These are phyloP conservation scores for Harlomillsia oculata DNA, from an alignment of 1,140 invertebrate species.

Conservation along the genomic window DNA sequence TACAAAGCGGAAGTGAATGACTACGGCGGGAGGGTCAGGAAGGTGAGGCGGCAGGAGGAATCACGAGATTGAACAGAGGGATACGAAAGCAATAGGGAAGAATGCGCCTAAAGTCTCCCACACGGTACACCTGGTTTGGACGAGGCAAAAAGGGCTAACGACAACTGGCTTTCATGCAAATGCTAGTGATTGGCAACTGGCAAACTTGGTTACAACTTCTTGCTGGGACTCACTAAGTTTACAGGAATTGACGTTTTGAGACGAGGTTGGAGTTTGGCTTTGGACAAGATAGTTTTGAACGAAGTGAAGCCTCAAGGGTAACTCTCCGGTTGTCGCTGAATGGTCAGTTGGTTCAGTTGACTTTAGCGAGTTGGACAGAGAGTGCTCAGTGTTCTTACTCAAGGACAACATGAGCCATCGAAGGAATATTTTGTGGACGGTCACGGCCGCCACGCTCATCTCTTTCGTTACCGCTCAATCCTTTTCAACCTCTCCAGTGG, in stretches of 20 bases:
- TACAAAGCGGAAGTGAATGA: constrained; percentile 23
- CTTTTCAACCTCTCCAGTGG: constrained; percentile 7
- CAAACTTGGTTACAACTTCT: too few relatives aligned
- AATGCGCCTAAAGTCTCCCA: too few relatives aligned
- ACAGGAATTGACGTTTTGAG: too few relatives aligned
- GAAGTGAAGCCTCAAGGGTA: too few relatives aligned
- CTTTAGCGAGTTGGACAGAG: constrained; percentile 4
- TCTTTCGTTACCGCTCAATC: constrained; percentile 7
- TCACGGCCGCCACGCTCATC: not conserved
- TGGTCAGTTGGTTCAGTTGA: constrained; percentile 19
- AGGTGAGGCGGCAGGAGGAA: not conserved
- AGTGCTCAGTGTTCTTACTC: constrained; percentile 1
- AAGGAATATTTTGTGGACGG: not conserved
- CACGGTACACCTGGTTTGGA: too few relatives aligned
- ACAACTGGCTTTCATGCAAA: too few relatives aligned
- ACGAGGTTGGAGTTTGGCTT: too few relatives aligned
- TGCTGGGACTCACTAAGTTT: too few relatives aligned
- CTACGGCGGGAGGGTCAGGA: constrained; percentile 13
- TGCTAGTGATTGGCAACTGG: too few relatives aligned
- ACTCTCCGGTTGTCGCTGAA: not conserved
- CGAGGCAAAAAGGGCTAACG: too few relatives aligned
- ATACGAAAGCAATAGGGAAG: not conserved
- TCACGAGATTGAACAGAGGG: not conserved
- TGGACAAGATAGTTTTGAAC: too few relatives aligned
- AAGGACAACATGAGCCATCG: constrained; percentile 9